Evolutionary conservation across 2,888 invertebrate species (phyloP).

Genomic region (Ennomos erosarius): DNA sequence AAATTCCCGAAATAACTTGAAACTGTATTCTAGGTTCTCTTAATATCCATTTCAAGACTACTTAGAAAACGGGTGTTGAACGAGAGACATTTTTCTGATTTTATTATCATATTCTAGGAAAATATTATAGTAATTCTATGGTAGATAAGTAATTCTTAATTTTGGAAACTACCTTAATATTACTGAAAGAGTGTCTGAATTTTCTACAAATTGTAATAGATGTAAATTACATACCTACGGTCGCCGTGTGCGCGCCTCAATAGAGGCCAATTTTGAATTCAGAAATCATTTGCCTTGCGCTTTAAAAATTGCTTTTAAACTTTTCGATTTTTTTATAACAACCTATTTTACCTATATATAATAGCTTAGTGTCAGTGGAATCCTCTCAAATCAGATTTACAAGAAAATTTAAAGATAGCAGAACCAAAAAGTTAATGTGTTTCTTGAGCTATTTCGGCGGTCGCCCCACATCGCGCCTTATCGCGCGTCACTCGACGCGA

Average conservation of each 20-base stretch:
- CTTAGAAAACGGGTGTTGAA: slow-evolving; percentile 4
- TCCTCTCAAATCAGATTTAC: slow-evolving; percentile 50
- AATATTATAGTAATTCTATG: too few relatives aligned
- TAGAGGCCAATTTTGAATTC: too few relatives aligned
- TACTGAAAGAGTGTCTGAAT: too few relatives aligned
- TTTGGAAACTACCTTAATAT: too few relatives aligned
- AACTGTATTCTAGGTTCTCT: not conserved
- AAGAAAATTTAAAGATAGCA: slow-evolving; percentile 28
- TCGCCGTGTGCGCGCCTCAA: too few relatives aligned
- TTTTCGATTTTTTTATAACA: not conserved
- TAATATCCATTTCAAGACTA: slow-evolving; percentile 4
- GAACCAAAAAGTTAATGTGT: slow-evolving; percentile 62
- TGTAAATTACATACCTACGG: too few relatives aligned
- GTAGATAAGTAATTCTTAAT: too few relatives aligned
- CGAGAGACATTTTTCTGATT: not conserved
- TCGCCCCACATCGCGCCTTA: slow-evolving; percentile 56
- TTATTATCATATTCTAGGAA: not conserved
- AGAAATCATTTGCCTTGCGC: too few relatives aligned
- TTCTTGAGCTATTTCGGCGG: slow-evolving; percentile 72
- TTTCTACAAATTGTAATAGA: too few relatives aligned
- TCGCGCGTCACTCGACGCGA: slow-evolving; percentile 71
- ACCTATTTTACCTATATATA: not conserved
- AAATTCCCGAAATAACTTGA: slow-evolving; percentile 10
- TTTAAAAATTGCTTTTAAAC: too few relatives aligned
- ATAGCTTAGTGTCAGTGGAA: slow-evolving; percentile 8